These are phyloP conservation scores for Myotis pilosus DNA, from an alignment of 2,797 vertebrate species.

Conservation along the genomic window DNA sequence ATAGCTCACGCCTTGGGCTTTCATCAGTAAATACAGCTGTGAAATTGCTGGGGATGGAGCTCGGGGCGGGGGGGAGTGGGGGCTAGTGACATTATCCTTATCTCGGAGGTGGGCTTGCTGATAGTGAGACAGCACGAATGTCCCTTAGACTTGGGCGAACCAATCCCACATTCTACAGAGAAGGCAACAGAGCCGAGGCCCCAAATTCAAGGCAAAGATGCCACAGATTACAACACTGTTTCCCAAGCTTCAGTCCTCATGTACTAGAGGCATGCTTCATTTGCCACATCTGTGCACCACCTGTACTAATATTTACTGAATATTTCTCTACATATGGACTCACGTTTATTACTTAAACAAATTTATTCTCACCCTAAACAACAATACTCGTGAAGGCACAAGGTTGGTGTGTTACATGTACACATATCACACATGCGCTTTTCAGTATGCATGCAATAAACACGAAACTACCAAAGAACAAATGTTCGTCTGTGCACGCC, in stretches of 20 bases:
- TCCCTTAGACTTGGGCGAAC: not conserved
- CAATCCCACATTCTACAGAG: not conserved
- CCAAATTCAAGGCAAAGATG: not conserved
- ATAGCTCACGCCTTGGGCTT: constrained; percentile 22
- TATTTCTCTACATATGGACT: constrained; percentile 56
- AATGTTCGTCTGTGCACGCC: not conserved
- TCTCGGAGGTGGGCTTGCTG: not conserved
- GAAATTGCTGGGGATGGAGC: not conserved
- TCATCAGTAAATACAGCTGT: constrained; percentile 17
- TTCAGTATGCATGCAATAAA: not conserved
- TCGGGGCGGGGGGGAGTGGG: too few species aligned
- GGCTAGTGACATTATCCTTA: not conserved
- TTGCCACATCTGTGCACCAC: constrained; percentile 68
- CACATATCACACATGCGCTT: not conserved
- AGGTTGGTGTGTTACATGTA: not conserved
- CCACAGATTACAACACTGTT: not conserved
- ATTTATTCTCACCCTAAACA: constrained; percentile 41
- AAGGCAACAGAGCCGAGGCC: not conserved
- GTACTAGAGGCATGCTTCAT: not conserved
- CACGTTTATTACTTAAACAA: constrained; percentile 62
- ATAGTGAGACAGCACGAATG: not conserved
- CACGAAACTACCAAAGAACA: not conserved
- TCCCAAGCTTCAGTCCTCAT: not conserved
- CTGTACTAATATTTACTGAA: constrained; percentile 66
- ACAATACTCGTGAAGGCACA: constrained; percentile 5